Conservation (phyloP, 2,797 vertebrate species). For the Spizella passerina region DNA sequence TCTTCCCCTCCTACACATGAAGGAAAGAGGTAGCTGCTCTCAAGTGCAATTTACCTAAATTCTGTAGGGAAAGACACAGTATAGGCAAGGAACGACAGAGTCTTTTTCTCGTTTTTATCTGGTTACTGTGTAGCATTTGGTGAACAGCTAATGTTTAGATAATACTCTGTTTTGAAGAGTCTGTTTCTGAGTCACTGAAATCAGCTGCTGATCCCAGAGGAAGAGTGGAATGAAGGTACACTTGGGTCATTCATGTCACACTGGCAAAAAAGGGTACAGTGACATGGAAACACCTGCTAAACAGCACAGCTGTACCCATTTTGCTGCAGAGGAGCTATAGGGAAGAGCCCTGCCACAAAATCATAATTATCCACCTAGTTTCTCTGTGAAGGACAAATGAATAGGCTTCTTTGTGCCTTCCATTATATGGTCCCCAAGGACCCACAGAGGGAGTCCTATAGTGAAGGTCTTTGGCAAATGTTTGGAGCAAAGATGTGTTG, state of each 20-base stretch:
- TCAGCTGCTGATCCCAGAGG: neutral
- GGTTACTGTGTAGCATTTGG: neutral
- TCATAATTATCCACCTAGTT: neutral
- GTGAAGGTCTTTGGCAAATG: neutral
- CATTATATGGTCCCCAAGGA: neutral
- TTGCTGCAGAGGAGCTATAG: neutral
- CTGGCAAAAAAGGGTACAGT: neutral
- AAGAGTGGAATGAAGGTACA: neutral
- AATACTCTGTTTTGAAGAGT: constrained; percentile 5
- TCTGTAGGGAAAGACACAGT: neutral
- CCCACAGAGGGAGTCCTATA: neutral
- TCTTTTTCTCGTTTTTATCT: neutral
- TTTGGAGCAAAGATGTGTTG: neutral
- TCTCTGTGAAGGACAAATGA: neutral
- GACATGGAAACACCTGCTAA: neutral
- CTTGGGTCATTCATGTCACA: neutral
- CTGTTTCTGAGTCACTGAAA: constrained; percentile 15
- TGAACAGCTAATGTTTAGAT: neutral
- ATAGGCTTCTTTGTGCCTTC: neutral
- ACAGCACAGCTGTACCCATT: neutral
- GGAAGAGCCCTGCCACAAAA: neutral
- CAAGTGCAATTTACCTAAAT: neutral
- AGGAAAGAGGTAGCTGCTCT: neutral
- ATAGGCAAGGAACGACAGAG: neutral
- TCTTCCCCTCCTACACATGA: neutral